These are phyloP conservation scores for Rhyacichthys aspro DNA, from an alignment of 2,797 vertebrate genomes.

Conservation along the genomic window DNA sequence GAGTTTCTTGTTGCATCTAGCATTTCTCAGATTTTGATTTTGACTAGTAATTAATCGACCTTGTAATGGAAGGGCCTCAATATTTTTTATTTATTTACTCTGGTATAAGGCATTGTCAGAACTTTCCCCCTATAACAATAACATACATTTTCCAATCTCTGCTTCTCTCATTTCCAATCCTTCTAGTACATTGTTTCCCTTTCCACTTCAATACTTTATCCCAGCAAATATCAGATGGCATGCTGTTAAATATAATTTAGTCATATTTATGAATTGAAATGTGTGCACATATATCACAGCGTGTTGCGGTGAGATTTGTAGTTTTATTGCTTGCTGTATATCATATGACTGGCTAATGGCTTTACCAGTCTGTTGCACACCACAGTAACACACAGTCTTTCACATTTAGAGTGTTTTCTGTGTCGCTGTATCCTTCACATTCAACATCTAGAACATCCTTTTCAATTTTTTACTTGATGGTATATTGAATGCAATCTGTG, in stretches of 20 bases:
- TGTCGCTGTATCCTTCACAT: too few relatives aligned
- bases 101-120: slow-evolving; percentile 31
- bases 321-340: slow-evolving; percentile 43
- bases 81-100: slow-evolving; percentile 33
- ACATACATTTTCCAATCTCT: slow-evolving; percentile 25
- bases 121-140: slow-evolving; percentile 34
- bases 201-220: slow-evolving; percentile 28
- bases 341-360: slow-evolving; percentile 57
- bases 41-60: slow-evolving; percentile 54
- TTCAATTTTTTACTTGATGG: too few relatives aligned
- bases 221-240: slow-evolving; percentile 25
- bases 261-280: slow-evolving; percentile 45
- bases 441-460: too few relatives aligned
- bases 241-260: slow-evolving; percentile 35
- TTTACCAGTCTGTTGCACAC: slow-evolving; percentile 51
- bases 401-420: slow-evolving; percentile 14
- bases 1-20: slow-evolving; percentile 55
- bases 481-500: too few relatives aligned
- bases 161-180: slow-evolving; percentile 20
- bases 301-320: slow-evolving; percentile 40
- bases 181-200: slow-evolving; percentile 17
- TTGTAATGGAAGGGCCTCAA: slow-evolving; percentile 46
- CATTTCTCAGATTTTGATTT: slow-evolving; percentile 66
- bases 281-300: slow-evolving; percentile 30
- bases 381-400: slow-evolving; percentile 20